Conservation (phyloP, 2,797 vertebrate genomes). For the Neopelma chrysocephalum region DNA sequence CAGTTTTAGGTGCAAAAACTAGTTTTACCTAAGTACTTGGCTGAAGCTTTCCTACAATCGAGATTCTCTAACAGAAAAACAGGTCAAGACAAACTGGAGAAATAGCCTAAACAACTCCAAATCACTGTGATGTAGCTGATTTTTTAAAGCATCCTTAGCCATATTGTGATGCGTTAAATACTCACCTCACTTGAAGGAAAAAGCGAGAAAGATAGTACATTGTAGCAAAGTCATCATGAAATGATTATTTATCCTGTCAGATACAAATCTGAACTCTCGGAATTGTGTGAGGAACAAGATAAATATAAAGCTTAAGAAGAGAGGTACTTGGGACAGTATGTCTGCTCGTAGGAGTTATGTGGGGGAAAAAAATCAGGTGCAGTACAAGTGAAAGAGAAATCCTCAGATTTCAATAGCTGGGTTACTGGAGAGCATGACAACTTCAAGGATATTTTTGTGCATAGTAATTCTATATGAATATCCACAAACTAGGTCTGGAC, state of each 20-base stretch:
- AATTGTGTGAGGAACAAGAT: background rate
- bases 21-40: background rate
- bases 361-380: background rate
- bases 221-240: background rate
- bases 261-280: background rate
- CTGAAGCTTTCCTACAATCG: background rate
- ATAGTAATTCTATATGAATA: background rate
- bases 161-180: background rate
- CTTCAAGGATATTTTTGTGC: background rate
- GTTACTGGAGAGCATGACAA: background rate
- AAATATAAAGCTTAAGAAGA: background rate
- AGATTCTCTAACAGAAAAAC: background rate
- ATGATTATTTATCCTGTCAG: background rate
- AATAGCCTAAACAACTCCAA: background rate
- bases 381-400: background rate
- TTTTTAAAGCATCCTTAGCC: background rate
- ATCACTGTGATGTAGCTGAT: background rate
- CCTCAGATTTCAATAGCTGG: background rate
- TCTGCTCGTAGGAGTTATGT: background rate
- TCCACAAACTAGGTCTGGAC: background rate
- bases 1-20: background rate
- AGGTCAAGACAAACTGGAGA: background rate
- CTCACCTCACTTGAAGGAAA: background rate
- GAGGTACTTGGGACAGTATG: background rate
- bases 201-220: background rate